phyloP scores from a whole-genome alignment of 2,888 invertebrate species.

The Drosophila meridionalis region DNA sequence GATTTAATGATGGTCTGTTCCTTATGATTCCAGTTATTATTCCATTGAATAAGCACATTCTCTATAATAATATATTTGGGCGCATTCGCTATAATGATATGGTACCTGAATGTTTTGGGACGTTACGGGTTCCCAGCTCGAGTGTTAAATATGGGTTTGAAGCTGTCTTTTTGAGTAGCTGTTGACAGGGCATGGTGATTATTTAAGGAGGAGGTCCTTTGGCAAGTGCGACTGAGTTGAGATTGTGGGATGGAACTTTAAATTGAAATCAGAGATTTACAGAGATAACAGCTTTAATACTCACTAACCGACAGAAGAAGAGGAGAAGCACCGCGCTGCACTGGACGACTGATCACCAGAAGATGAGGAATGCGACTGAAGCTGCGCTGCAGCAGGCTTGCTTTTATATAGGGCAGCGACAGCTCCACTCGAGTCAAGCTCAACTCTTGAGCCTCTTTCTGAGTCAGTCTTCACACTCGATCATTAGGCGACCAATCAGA shows the following conservation, averaged over 20 bases:
- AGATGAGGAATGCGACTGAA: no score
- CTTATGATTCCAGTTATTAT: slow-evolving; percentile 27
- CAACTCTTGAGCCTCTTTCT: no score
- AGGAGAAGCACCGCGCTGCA: no score
- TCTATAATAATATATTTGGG: slow-evolving; percentile 1
- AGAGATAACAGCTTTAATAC: no score
- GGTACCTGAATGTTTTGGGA: slow-evolving; percentile 12
- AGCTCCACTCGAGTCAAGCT: no score
- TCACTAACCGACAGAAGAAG: no score
- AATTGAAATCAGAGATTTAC: not conserved
- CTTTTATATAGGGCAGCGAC: no score
- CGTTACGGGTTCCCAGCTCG: slow-evolving; percentile 15
- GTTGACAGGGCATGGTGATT: slow-evolving; percentile 30
- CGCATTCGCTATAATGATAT: slow-evolving; percentile 63
- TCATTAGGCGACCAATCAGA: no score
- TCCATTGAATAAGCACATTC: slow-evolving; percentile 36
- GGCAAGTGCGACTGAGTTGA: not conserved
- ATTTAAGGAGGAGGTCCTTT: not conserved
- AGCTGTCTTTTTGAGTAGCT: slow-evolving; percentile 1
- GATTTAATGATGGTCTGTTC: slow-evolving; percentile 62
- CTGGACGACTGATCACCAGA: no score
- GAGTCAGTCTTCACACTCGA: no score
- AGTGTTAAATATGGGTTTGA: slow-evolving; percentile 37
- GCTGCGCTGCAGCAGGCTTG: no score
- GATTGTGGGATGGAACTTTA: not conserved